Conservation (phyloP, 2,888 invertebrate genomes). For the Ophion slaviceki region DNA sequence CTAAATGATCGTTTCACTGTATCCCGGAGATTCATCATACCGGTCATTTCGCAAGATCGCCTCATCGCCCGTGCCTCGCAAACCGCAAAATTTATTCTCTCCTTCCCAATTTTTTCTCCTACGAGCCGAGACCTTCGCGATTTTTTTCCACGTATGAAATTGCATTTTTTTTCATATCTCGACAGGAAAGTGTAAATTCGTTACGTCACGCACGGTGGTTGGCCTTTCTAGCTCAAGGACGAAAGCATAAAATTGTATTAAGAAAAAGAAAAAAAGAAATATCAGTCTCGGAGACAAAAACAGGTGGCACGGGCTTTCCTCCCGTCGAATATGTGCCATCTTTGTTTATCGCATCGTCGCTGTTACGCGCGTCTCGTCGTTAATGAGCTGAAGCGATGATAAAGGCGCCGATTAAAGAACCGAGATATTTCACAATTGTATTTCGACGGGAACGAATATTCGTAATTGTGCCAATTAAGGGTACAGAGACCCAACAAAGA, state of each 20-base stretch:
- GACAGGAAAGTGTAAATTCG: not conserved
- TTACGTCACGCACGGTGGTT: constrained; percentile 12
- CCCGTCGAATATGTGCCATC: constrained; percentile 21
- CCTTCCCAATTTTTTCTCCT: constrained; percentile 1
- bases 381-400: not conserved
- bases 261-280: constrained; percentile 25
- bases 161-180: constrained; percentile 28
- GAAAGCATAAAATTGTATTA: constrained; percentile 60
- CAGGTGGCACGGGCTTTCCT: constrained; percentile 29
- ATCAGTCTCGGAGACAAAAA: constrained; percentile 34
- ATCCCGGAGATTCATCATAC: not conserved
- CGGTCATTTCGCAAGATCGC: not conserved
- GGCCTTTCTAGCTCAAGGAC: constrained; percentile 67
- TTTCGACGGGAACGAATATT: no score
- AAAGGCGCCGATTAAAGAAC: constrained; percentile 29
- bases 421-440: constrained; percentile 24
- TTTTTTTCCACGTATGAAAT: constrained; percentile 1
- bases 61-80: not conserved
- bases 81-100: not conserved
- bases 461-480: no score
- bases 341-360: constrained; percentile 31
- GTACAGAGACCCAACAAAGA: no score
- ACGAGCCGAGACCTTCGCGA: not conserved
- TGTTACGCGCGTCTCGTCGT: constrained; percentile 14
- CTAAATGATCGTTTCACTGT: not conserved